phyloP scores from a whole-genome alignment of 2,113 vertebrate genomes.

The Calonectris borealis region DNA sequence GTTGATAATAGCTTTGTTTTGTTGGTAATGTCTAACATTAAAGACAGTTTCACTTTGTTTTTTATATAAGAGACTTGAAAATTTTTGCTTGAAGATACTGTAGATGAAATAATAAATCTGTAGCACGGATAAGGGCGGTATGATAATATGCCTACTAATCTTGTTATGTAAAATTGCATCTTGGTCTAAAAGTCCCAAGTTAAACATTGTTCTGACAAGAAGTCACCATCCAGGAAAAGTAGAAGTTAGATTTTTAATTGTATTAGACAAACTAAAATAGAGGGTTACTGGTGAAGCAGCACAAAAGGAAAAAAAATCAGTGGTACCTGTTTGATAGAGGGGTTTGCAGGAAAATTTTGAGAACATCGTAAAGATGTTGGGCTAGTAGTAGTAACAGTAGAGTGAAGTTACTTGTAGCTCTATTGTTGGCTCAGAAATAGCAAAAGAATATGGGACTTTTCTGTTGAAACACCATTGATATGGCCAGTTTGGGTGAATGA shows the following conservation, averaged over 20 bases:
- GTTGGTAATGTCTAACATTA: neutral
- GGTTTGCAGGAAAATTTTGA: neutral
- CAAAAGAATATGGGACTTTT: neutral
- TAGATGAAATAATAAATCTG: neutral
- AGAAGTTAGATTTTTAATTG: neutral
- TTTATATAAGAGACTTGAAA: neutral
- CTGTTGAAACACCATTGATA: neutral
- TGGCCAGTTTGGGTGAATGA: neutral
- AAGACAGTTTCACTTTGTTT: neutral
- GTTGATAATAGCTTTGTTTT: neutral
- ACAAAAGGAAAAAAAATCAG: neutral
- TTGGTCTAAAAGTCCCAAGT: neutral
- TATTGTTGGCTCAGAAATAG: neutral
- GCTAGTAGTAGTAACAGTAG: neutral
- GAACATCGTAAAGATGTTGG: neutral
- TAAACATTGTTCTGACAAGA: neutral
- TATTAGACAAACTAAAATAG: neutral
- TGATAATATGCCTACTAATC: neutral
- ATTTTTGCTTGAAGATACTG: neutral
- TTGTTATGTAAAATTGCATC: neutral
- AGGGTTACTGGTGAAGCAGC: neutral
- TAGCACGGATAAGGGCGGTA: neutral
- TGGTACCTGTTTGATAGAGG: neutral
- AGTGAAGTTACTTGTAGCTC: neutral
- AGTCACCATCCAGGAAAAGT: neutral